Base-by-base conservation (phyloP, 2,888 invertebrate genomes). In the Charanyca ferruginea region DNA sequence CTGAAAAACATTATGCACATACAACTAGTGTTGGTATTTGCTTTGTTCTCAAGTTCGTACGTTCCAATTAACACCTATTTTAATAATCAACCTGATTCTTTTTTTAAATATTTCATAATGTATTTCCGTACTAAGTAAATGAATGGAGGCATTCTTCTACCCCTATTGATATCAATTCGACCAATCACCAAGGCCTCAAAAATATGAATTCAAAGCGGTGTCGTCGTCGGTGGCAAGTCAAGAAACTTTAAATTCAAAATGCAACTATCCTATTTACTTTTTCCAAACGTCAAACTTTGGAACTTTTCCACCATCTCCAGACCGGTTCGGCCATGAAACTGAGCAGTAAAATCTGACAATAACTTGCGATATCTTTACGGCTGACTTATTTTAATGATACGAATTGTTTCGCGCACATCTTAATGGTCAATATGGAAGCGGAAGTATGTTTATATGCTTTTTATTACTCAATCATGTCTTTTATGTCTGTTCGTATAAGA, bases 301-400 rank as follows among this genome's bases (percentile, higher is more conserved):
- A 61, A 74, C 9, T 67, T 74, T 60, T 32, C 52, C 53, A 22
- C 55, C 32, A 23, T 64, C 49, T 22, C 20, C 23, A 41, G 45
- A 23, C 32, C 45, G 23, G 55, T 58, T 48, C 47, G 22, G n/a
- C 44, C 23, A 60, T 68, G 60, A 70, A 55, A 48, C 25, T n/a
- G 7, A 20, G 45, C 38, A 75, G 62, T 75, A 71, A 79, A 76
- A 59, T 25, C 48, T 49, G 55, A 70, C 66, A 62, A 70, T 75
- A 75, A 79, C 59, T 79, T 35, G 47, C 42, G 58, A 52, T 67
- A 71, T 79, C 77, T 67, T 67, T 38, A 72, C 58, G 61, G 35
- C 60, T 52, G 77, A 72, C 55, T 71, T 66, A 71, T 57, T 70
- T 77, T 77, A 79, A 79, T 72, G 67, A 55, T 51, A 22, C 28